phyloP scores from a whole-genome alignment of 2,888 invertebrate species.

The Napeogenes sylphis region DNA sequence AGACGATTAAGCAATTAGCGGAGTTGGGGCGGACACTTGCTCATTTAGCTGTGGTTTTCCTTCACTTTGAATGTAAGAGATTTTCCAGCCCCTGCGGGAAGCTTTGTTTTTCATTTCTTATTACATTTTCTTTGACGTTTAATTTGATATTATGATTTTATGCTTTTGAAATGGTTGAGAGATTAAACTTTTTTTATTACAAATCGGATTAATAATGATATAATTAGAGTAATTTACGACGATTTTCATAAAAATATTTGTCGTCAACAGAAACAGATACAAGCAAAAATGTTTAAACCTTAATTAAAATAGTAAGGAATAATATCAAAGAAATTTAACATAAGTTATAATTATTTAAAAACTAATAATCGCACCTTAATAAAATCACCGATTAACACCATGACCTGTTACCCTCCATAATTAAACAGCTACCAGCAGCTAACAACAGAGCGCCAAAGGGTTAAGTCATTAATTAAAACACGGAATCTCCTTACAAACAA shows the following conservation, averaged over 20 bases:
- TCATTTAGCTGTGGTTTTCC: slow-evolving; percentile 63
- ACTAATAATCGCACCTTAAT: slow-evolving; percentile 6
- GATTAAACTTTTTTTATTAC: slow-evolving; percentile 9
- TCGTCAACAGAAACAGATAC: no score
- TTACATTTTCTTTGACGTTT: slow-evolving; percentile 22
- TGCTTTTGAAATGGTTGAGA: slow-evolving; percentile 11
- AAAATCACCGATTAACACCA: slow-evolving; percentile 33
- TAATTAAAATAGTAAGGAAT: no score
- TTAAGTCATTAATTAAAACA: slow-evolving; percentile 68
- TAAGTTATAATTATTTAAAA: not conserved
- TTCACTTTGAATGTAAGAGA: slow-evolving; percentile 45
- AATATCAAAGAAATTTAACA: not conserved
- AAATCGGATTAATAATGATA: not conserved
- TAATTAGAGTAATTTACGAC: no score
- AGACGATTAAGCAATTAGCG: slow-evolving; percentile 76
- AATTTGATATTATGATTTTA: slow-evolving; percentile 22
- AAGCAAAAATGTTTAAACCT: no score
- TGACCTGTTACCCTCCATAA: slow-evolving; percentile 54
- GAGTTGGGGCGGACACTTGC: slow-evolving; percentile 67
- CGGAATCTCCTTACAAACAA: slow-evolving; percentile 68
- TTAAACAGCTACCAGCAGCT: slow-evolving; percentile 56
- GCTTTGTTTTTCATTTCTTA: slow-evolving; percentile 30
- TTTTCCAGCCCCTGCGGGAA: slow-evolving; percentile 31
- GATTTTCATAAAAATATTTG: no score
- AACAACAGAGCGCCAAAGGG: slow-evolving; percentile 60